These are phyloP conservation scores for Pseudanteris insignis DNA, from an alignment of 2,888 invertebrate species.

Conservation along the genomic window DNA sequence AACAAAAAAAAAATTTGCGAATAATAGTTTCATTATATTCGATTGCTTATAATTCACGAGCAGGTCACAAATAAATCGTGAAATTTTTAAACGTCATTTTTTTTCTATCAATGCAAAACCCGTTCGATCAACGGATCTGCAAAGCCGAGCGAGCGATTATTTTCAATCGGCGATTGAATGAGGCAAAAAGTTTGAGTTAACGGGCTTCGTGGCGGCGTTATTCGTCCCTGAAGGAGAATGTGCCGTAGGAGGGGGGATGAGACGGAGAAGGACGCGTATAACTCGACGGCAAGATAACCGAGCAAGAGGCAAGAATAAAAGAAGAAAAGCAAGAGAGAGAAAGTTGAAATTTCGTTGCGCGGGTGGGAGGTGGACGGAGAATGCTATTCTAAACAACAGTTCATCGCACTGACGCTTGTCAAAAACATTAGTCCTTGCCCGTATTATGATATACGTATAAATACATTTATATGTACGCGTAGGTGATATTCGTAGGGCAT, in stretches of 20 bases:
- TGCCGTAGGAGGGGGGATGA: constrained; percentile 34
- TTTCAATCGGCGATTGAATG: too few relatives aligned
- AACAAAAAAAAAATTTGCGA: too few relatives aligned
- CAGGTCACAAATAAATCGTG: too few relatives aligned
- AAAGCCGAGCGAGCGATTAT: too few relatives aligned
- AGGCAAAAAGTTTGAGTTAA: background rate
- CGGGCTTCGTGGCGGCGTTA: background rate
- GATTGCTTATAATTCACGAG: too few relatives aligned
- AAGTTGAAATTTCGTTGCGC: constrained; percentile 38
- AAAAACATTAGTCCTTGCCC: constrained; percentile 40
- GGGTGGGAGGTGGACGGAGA: constrained; percentile 34
- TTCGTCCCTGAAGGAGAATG: constrained; percentile 39
- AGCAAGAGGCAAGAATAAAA: constrained; percentile 34
- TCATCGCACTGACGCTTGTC: constrained; percentile 43
- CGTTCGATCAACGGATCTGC: too few relatives aligned
- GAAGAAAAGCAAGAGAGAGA: constrained; percentile 42
- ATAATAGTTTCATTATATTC: too few relatives aligned
- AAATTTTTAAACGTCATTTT: too few relatives aligned
- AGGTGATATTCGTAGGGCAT: too few relatives aligned
- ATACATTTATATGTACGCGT: too few relatives aligned
- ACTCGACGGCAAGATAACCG: constrained; percentile 11
- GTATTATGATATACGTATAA: constrained; percentile 22
- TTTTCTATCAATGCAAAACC: too few relatives aligned
- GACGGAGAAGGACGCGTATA: constrained; percentile 33
- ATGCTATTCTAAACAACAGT: constrained; percentile 44